Evolutionary conservation across 1,140 invertebrate species (phyloP), one percentile per base, ranked within the genome.

Genomic region (Drosophila asahinai): DNA sequence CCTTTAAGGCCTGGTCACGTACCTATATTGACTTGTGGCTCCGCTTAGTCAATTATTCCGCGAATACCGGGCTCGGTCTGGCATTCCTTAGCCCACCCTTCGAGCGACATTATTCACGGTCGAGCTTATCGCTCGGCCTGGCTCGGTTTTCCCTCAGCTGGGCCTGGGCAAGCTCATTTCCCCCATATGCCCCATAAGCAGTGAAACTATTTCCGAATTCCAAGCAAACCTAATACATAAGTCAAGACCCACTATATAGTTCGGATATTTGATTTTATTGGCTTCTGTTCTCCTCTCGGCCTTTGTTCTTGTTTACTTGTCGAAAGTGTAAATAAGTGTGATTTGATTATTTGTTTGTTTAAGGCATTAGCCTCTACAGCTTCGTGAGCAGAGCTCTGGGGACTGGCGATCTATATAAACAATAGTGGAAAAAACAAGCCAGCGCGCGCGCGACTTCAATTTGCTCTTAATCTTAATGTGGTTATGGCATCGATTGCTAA

Each of bases 381-480:
- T 30, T 30, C 71, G 71, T 68, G 71, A 68, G 14, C 5, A 5
- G 15, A 58, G 27, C 25, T 59, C 14, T n/a, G 14, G 38, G 7
- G 6, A 33, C 30, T 33, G 19, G 19, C 27, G 22, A 54, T 63
- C 27, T 71, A 30, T 57, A 55, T 71, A 70, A 57, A 57, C 67
- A 70, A 57, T 67, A 48, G 5, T 6, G 15, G 33, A 30, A 12
- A 12, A 60, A 60, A 33, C 25, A 30, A 59, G n/a, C 5, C 33
- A 0, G n/a, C 25, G 49, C 38, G 67, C 70, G 67, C 70, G 47
- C 71, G 54, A 22, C 71, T 17, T 73, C 47, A 73, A 74, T 74
- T 74, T 74, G 55, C 36, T 74, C 19, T 73, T 74, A 74, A 74
- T 73, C 38, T 61, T 61, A 45, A 52, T 61, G 70, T 52, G 55